A percentile compares a stretch with the other conserved stretches of the same genome.
Evolutionary conservation across 2,888 invertebrate species (phyloP).

Genomic region (Mythimna vitellina): DNA sequence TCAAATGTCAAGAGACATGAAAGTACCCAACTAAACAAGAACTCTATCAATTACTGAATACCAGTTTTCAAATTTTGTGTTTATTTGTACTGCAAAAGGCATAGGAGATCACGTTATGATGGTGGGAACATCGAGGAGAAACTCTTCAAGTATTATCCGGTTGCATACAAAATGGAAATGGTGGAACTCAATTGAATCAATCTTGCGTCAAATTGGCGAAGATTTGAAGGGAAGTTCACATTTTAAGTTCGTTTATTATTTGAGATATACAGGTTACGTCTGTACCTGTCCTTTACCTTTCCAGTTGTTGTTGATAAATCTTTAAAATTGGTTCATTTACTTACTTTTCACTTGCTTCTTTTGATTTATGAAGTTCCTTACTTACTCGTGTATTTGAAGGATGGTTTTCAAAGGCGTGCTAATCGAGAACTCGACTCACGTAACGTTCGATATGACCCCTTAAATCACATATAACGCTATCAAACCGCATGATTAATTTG

Average conservation of each 20-base stretch:
- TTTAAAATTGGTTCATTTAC: background rate
- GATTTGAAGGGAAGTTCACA: slow-evolving; percentile 76
- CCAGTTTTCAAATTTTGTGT: slow-evolving; percentile 61
- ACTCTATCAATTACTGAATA: slow-evolving; percentile 74
- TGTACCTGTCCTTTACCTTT: slow-evolving; percentile 7
- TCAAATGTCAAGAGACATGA: slow-evolving; percentile 87
- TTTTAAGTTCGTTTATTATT: slow-evolving; percentile 73
- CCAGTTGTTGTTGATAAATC: slow-evolving; percentile 7
- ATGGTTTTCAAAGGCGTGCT: slow-evolving; percentile 59
- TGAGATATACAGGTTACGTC: slow-evolving; percentile 52
- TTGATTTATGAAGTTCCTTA: background rate
- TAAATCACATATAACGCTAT: slow-evolving; percentile 83
- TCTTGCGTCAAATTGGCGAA: slow-evolving; percentile 86
- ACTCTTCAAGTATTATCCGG: slow-evolving; percentile 85
- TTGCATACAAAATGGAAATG: slow-evolving; percentile 85
- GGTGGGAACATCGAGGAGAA: slow-evolving; percentile 75
- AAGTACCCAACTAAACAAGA: slow-evolving; percentile 78
- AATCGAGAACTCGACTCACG: slow-evolving; percentile 74
- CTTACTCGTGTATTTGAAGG: slow-evolving; percentile 18
- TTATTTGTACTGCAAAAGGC: slow-evolving; percentile 64
- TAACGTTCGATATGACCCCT: slow-evolving; percentile 74
- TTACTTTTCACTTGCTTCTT: too few relatives aligned
- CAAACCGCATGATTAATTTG: slow-evolving; percentile 81
- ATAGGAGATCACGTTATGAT: slow-evolving; percentile 75
- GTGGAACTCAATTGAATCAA: slow-evolving; percentile 86